phyloP scores from a whole-genome alignment of 2,888 invertebrate genomes.

The Bembecia ichneumoniformis region DNA sequence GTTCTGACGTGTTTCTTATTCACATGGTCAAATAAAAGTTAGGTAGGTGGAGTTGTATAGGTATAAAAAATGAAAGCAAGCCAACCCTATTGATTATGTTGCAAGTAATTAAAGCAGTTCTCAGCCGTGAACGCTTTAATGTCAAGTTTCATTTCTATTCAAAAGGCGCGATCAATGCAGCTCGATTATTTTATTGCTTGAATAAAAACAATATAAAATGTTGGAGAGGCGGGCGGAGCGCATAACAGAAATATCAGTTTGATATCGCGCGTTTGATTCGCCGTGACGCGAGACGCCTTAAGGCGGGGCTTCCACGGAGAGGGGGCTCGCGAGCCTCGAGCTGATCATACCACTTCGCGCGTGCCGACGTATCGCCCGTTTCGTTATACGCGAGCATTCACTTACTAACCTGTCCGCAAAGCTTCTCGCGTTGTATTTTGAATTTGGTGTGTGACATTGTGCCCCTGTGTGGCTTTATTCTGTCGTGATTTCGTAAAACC shows the following conservation, averaged over 20 bases:
- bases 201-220: slow-evolving; percentile 63
- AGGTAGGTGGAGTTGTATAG: too few species aligned
- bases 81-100: slow-evolving; percentile 4
- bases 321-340: slow-evolving; percentile 27
- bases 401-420: slow-evolving; percentile 8
- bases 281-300: slow-evolving; percentile 57
- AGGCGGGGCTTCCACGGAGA: slow-evolving; percentile 50
- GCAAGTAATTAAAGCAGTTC: slow-evolving; percentile 14
- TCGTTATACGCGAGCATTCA: slow-evolving; percentile 14
- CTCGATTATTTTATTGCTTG: slow-evolving; percentile 61
- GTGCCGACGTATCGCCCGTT: slow-evolving; percentile 40
- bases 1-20: too few species aligned
- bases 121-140: not conserved
- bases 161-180: slow-evolving; percentile 32
- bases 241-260: slow-evolving; percentile 63
- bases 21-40: too few species aligned
- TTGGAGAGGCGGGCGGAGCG: slow-evolving; percentile 50
- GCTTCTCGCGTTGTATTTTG: slow-evolving; percentile 30
- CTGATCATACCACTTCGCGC: slow-evolving; percentile 52
- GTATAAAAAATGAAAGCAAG: too few species aligned
- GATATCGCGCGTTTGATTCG: slow-evolving; percentile 68
- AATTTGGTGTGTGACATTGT: slow-evolving; percentile 44
- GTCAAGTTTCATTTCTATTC: slow-evolving; percentile 32
- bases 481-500: slow-evolving; percentile 44
- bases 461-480: slow-evolving; percentile 41